Evolutionary conservation across 2,113 vertebrate genomes (phyloP).

Genomic region (Datnioides undecimradiatus): DNA sequence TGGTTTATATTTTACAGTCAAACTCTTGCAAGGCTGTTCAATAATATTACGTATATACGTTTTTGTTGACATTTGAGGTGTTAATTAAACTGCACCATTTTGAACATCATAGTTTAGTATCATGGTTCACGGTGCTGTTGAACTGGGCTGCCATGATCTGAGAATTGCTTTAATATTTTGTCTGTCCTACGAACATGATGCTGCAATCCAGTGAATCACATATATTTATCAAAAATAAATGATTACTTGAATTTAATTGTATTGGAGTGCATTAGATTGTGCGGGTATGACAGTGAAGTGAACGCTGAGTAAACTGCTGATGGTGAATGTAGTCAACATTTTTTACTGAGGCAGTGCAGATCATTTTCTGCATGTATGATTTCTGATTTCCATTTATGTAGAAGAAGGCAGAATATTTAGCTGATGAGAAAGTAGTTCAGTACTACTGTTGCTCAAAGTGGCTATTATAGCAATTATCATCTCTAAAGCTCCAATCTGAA

Average conservation of each 20-base stretch:
- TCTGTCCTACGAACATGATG: not conserved
- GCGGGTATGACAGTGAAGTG: not conserved
- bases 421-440: slow-evolving; percentile 32
- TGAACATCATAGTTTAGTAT: too few species aligned
- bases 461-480: slow-evolving; percentile 51
- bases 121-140: too few species aligned
- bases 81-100: too few species aligned
- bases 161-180: not conserved
- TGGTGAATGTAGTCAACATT: not conserved
- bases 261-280: not conserved
- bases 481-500: slow-evolving; percentile 32
- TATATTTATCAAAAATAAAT: not conserved
- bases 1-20: not conserved
- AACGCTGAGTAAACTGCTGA: not conserved
- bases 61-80: too few species aligned
- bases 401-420: slow-evolving; percentile 12
- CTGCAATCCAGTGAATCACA: not conserved
- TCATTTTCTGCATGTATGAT: slow-evolving; percentile 1
- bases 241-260: not conserved
- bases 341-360: not conserved
- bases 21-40: not conserved
- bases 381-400: slow-evolving; percentile 1
- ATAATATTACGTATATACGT: not conserved
- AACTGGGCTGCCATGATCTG: too few species aligned
- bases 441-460: slow-evolving; percentile 33